Evolutionary conservation across 2,888 invertebrate species (phyloP).

Genomic region (Orgyia antiqua): DNA sequence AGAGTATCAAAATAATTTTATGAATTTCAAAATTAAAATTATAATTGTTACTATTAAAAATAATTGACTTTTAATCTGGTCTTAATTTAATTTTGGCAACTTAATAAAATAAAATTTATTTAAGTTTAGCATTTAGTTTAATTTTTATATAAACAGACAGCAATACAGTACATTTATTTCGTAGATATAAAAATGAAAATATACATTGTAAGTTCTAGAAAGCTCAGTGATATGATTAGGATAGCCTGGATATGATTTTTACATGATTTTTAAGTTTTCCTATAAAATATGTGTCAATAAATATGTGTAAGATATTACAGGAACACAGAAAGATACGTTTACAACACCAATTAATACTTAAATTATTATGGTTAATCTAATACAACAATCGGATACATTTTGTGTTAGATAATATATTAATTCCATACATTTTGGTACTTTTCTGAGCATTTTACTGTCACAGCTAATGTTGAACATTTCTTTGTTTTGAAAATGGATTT

Average conservation of each 20-base stretch:
- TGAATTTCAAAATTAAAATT: too few relatives aligned
- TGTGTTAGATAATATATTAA: conserved; percentile 3
- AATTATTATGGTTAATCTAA: conserved; percentile 20
- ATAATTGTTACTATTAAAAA: too few relatives aligned
- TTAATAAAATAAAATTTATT: conserved; percentile 28
- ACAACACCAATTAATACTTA: conserved; percentile 24
- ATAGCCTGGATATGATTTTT: conserved; percentile 39
- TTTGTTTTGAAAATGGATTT: too few relatives aligned
- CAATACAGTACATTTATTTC: too few relatives aligned
- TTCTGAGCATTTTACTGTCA: neutral
- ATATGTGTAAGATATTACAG: conserved; percentile 11
- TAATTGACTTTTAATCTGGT: conserved; percentile 68
- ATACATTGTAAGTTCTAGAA: too few relatives aligned
- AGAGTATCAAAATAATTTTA: too few relatives aligned
- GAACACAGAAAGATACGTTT: conserved; percentile 18
- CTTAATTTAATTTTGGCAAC: conserved; percentile 27
- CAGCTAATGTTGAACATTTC: neutral
- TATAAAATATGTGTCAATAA: too few relatives aligned
- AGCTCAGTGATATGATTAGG: conserved; percentile 51
- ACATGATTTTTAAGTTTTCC: too few relatives aligned
- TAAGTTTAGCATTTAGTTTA: too few relatives aligned
- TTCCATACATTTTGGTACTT: neutral
- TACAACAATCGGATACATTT: conserved; percentile 6
- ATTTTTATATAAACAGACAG: too few relatives aligned
- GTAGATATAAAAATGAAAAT: too few relatives aligned